Evolutionary conservation across 2,797 vertebrate species (phyloP), one percentile per base, ranked within the genome.

Genomic region (Sebastes glaucus): DNA sequence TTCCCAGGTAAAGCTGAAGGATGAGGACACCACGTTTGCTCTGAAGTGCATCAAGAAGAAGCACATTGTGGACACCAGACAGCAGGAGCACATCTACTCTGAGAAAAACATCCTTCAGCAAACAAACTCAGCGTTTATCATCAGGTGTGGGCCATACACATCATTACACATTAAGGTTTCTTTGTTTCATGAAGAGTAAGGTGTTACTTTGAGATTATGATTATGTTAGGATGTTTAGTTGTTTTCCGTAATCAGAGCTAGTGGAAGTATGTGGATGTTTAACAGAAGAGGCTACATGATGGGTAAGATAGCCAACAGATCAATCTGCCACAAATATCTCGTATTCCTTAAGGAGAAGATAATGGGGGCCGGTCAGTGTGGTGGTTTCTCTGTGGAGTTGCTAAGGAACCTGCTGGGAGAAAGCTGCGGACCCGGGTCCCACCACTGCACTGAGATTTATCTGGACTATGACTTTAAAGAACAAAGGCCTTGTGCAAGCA

Each of bases 41-140:
- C 89, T 97, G 68, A 97, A 97, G 87, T 96, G 95, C 84, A 96
- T 97, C 38, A 97, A 96, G 87, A 97, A 97, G 88, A 95, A 95
- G 71, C 96, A 96, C 70, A 92, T 97, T 23, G 95, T 97, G 72
- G 95, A 97, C 63, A 96, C 95, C 60, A 95, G 94, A 56, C 96
- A 97, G 76, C 96, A 97, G 84, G 95, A 97, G 72, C 96, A 96
- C 79, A 93, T 97, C 76, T 96, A 95, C 88, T 96, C 96, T 3
- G 96, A 96, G 86, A 97, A 96, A 86, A 95, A 94, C 82, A 96
- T 97, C 82, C 93, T 97, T 16, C 95, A 94, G 86, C 93, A 95
- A 85, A 95, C 86, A 18, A 94, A 94, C 85, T 96, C 94, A 4
- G 74, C 80, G 1, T 96, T 97, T 71, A 96, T 96, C 78, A 92